Percentiles rank a stretch among this genome's conserved stretches.
Evolutionary conservation across 2,113 vertebrate species (phyloP).

Genomic region (Menura novaehollandiae): DNA sequence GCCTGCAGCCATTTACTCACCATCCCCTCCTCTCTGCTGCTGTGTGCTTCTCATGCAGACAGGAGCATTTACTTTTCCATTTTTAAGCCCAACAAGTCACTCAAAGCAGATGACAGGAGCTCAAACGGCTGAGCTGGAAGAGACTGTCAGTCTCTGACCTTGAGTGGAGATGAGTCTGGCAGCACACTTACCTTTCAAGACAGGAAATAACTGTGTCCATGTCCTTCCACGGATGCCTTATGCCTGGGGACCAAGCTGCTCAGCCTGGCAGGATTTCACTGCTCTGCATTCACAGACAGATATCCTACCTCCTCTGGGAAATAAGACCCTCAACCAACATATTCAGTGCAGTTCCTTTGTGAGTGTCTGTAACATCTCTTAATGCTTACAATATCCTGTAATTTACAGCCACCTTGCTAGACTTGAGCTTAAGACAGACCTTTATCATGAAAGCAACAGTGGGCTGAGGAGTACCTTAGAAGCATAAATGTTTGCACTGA

Average conservation of each 20-base stretch:
- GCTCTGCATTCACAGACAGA: not conserved
- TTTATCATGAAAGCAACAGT: not conserved
- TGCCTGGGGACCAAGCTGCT: not conserved
- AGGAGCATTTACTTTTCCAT: not conserved
- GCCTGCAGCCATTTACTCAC: not conserved
- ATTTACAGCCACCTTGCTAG: not conserved
- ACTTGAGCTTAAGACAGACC: not conserved
- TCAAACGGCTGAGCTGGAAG: not conserved
- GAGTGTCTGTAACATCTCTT: not conserved
- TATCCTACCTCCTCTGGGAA: not conserved
- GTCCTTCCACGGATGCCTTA: not conserved
- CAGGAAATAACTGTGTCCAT: not conserved
- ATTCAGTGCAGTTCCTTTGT: not conserved
- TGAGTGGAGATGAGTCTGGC: not conserved
- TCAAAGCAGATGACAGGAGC: not conserved
- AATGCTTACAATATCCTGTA: not conserved
- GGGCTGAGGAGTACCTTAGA: not conserved
- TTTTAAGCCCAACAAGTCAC: not conserved
- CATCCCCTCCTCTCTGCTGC: not conserved
- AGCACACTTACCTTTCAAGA: slow-evolving; percentile 40
- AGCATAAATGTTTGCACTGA: not conserved
- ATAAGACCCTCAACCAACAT: not conserved
- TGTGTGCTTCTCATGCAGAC: not conserved
- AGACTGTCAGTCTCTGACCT: slow-evolving; percentile 1
- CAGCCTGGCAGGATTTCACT: not conserved